Evolutionary conservation across 2,888 invertebrate species (phyloP).

Genomic region (Epinotia demarniana): DNA sequence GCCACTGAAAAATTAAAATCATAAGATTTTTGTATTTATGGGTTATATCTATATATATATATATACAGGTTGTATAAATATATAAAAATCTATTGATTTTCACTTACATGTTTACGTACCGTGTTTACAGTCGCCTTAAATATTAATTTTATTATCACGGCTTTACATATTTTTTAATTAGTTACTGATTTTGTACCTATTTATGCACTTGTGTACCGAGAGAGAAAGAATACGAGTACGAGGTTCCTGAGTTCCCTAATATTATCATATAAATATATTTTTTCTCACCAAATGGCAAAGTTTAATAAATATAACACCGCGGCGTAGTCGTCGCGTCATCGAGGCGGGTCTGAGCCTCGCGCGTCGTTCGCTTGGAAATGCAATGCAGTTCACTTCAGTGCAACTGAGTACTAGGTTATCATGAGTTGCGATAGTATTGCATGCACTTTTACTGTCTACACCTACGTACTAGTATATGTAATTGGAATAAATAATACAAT

Average conservation of each 20-base stretch:
- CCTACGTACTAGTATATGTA: neutral
- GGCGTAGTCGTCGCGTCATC: conserved; percentile 48
- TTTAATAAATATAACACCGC: conserved; percentile 15
- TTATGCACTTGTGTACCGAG: no score
- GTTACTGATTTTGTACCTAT: no score
- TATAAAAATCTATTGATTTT: neutral
- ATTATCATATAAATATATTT: no score
- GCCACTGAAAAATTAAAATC: no score
- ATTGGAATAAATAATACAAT: neutral
- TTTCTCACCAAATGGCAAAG: neutral
- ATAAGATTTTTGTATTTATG: no score
- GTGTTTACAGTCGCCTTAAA: no score
- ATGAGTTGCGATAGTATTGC: conserved; percentile 58
- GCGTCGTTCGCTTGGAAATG: conserved; percentile 57
- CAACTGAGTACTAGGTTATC: conserved; percentile 72
- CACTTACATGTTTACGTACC: neutral
- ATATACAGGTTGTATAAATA: neutral
- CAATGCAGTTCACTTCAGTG: conserved; percentile 71
- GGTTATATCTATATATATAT: no score
- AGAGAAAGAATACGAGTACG: no score
- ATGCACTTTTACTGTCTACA: conserved; percentile 57
- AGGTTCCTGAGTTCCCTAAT: no score
- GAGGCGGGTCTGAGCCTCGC: conserved; percentile 33
- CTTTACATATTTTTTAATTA: no score
- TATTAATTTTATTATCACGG: no score